Conservation (phyloP, 2,888 invertebrate species). For the Agrochola litura region DNA sequence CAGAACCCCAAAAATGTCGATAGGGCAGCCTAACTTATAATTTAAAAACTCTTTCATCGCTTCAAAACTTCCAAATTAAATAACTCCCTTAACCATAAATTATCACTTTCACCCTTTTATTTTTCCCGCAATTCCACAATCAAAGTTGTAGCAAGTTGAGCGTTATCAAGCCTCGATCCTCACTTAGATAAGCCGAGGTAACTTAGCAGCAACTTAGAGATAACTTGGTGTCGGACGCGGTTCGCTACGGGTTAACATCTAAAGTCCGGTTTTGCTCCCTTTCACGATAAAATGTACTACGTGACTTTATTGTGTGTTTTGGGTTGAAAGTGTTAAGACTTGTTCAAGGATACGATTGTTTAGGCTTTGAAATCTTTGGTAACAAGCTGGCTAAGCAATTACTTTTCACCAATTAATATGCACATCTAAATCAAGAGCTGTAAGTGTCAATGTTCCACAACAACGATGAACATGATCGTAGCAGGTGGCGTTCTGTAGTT, state of each 20-base stretch:
- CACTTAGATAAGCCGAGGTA: slow-evolving; percentile 61
- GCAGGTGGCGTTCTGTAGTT: too few species aligned
- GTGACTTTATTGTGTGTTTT: slow-evolving; percentile 54
- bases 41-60: slow-evolving; percentile 31
- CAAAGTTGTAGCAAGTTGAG: slow-evolving; percentile 52
- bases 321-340: not conserved
- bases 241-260: slow-evolving; percentile 45
- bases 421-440: too few species aligned
- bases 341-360: slow-evolving; percentile 1
- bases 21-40: not conserved
- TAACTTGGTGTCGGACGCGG: slow-evolving; percentile 57
- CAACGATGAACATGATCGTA: too few species aligned
- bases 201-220: slow-evolving; percentile 64
- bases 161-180: slow-evolving; percentile 57
- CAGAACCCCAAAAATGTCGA: not conserved
- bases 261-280: slow-evolving; percentile 52
- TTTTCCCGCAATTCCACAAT: slow-evolving; percentile 36
- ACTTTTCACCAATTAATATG: not conserved
- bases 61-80: slow-evolving; percentile 38
- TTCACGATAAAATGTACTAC: slow-evolving; percentile 51
- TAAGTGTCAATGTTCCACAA: too few species aligned
- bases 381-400: not conserved
- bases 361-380: not conserved
- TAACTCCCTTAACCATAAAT: slow-evolving; percentile 42
- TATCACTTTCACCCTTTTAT: slow-evolving; percentile 29